Base-by-base conservation (phyloP, 2,113 vertebrate species). In the Ceratotherium simum region DNA sequence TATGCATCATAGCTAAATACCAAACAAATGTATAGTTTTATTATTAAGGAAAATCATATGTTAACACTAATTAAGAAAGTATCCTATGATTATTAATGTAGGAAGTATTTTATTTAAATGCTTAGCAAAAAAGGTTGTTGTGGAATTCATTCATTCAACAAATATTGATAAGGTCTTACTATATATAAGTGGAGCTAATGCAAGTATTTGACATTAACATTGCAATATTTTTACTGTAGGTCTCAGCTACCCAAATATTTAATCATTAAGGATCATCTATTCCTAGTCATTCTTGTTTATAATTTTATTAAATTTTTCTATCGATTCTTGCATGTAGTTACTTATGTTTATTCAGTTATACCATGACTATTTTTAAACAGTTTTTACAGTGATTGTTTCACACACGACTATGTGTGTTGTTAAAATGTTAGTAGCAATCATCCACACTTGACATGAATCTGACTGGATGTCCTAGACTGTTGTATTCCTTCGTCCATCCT, bases 181-280 rank as follows among this genome's bases (percentile, higher is more conserved):
- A 29, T 29, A 5, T 25, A 56, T 70, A 87, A 78, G 54, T 58
- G 23, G 8, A 56, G 4, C 27, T 46, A 46, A 65, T 56, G 23
- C 13, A 72, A n/a, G 85, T 88, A 83, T 96, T 62, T 90, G 69
- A 54, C 25, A 88, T 42, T 76, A 85, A 76, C 18, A 86, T 56
- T 65, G 36, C 0, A 48, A 54, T 78, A 80, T 75, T 88, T 90
- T 88, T 84, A 91, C 36, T 51, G 21, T 25, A 87, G 4, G 69
- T 76, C 10, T 70, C 62, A 90, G 29, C 86, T 90, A 75, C 2
- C 4, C 21, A 93, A 54, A 48, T 86, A 73, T 20, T 91, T 12
- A 90, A 5, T 48, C 83, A 58, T 42, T 65, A 16, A 81, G 54
- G 64, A 31, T 3, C 29, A 84, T 93, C 31, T 62, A n/a, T 54